Evolutionary conservation across 2,113 vertebrate genomes (phyloP).

Genomic region (Parus major): DNA sequence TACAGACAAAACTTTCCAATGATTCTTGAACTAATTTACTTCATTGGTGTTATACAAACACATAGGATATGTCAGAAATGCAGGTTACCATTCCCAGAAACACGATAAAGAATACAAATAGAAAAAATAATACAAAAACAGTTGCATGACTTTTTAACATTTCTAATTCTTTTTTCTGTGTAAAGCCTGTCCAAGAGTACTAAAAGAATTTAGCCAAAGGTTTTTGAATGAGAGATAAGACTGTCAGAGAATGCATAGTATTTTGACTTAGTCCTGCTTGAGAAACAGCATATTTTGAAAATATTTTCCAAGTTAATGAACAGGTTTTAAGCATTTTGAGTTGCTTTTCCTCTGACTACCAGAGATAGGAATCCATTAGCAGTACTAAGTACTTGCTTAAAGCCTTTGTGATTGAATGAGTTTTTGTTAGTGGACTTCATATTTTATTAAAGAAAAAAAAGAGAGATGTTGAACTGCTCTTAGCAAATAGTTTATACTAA

Average conservation of each 20-base stretch:
- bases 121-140: not conserved
- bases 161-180: not conserved
- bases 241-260: not conserved
- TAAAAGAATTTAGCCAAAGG: not conserved
- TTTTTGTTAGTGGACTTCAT: not conserved
- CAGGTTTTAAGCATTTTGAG: not conserved
- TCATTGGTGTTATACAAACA: not conserved
- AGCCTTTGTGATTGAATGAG: not conserved
- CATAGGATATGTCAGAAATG: not conserved
- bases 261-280: not conserved
- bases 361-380: not conserved
- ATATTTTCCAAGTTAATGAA: not conserved
- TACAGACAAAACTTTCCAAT: not conserved
- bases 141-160: not conserved
- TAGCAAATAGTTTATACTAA: not conserved
- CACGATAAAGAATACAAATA: not conserved
- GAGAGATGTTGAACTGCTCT: not conserved
- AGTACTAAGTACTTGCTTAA: not conserved
- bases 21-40: not conserved
- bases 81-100: not conserved
- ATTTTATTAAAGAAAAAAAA: not conserved
- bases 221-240: not conserved
- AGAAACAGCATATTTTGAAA: not conserved
- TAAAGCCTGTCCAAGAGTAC: not conserved
- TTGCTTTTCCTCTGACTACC: not conserved